These are phyloP conservation scores for Drosophila mauritiana DNA, from an alignment of 1,140 invertebrate species.

Conservation along the genomic window DNA sequence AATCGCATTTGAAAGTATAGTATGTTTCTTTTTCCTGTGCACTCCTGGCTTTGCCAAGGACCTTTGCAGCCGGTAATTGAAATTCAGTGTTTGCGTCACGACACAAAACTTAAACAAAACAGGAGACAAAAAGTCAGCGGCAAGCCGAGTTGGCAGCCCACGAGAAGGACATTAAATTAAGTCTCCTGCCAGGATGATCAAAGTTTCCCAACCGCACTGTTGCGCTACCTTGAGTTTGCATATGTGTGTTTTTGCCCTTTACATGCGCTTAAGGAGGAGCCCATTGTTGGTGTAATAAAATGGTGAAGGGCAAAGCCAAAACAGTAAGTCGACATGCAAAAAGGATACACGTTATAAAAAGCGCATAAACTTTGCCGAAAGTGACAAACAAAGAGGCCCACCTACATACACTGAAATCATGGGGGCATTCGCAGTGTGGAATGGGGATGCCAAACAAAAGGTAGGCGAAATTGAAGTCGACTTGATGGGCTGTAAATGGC, in stretches of 20 bases:
- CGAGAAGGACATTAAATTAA: constrained; percentile 44
- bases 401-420: constrained; percentile 1
- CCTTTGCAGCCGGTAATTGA: constrained; percentile 36
- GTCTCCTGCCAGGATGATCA: constrained; percentile 35
- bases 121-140: constrained; percentile 38
- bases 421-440: background rate
- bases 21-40: background rate
- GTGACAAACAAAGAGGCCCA: constrained; percentile 60
- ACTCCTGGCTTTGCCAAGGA: constrained; percentile 1
- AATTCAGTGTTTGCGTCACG: constrained; percentile 50
- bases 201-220: constrained; percentile 41
- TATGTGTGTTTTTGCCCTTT: constrained; percentile 17
- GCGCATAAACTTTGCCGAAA: constrained; percentile 71
- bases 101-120: constrained; percentile 49
- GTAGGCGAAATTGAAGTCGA: constrained; percentile 61
- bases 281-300: constrained; percentile 71
- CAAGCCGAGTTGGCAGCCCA: constrained; percentile 21
- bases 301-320: constrained; percentile 37
- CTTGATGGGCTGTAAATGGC: constrained; percentile 76
- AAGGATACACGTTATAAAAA: constrained; percentile 76
- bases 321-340: constrained; percentile 70
- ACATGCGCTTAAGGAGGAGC: constrained; percentile 38
- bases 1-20: too few species aligned
- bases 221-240: constrained; percentile 5
- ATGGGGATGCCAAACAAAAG: constrained; percentile 37